Base-by-base conservation (phyloP, 2,888 invertebrate species). In the Sclerodermus sp. region DNA sequence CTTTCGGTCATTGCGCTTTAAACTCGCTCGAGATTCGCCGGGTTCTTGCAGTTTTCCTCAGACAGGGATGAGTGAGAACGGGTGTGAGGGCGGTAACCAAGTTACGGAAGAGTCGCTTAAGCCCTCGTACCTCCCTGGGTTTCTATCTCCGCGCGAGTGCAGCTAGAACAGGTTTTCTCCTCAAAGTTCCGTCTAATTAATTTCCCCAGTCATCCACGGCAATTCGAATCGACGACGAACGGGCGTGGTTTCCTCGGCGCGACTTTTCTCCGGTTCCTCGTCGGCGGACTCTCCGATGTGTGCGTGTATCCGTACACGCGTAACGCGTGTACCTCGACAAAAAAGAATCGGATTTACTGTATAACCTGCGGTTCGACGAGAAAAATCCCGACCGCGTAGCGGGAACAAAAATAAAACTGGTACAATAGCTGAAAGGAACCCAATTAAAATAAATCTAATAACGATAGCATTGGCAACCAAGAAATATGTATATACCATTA, bases 101-200 rank as follows among this genome's bases (percentile, higher is more conserved):
- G 51, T 53, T 53, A 47, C 45, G 41, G 30, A n/a, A 16, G 53
- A 51, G 47, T 47, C 51, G 45, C 42, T 49, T 49, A 47, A 51
- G 53, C 47, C 51, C 42, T 42, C 46, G 36, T 44, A 42, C 29
- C 38, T 30, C 9, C 44, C 30, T 39, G n/a, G 34, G 3, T 23
- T 23, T 23, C 42, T 42, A 48, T 41, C 41, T 43, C 31, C 46
- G 31, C 36, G 45, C 23, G 13, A 37, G 39, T 37, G 45, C 39
- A 29, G 16, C 30, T 8, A 17, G 34, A 46, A 43, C 45, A 38
- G 32, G 51, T 45, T 55, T 53, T 57, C 54, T 58, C 54, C 57
- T 57, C 49, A 46, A 64, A 60, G 66, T 68, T 67, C 61, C 62
- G 53, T 66, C 66, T 69, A 71, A 72, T 72, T 71, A 71, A 71